phyloP scores from a whole-genome alignment of 1,140 invertebrate genomes.

The Olivierus martensii region DNA sequence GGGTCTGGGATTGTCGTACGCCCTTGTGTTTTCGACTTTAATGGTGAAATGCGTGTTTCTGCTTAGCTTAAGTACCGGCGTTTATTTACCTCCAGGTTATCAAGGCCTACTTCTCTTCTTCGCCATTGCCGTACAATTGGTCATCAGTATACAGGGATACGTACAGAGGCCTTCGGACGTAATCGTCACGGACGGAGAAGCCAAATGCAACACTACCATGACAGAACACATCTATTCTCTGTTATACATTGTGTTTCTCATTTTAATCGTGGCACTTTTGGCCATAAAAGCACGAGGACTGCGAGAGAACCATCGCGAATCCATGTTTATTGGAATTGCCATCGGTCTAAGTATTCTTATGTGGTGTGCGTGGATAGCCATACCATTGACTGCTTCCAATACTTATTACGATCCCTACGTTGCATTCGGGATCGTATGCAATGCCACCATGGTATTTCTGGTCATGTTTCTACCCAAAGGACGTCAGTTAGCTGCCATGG shows the following conservation, averaged over 20 bases:
- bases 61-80: constrained; percentile 74
- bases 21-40: constrained; percentile 77
- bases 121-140: constrained; percentile 53
- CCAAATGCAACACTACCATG: constrained; percentile 23
- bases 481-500: constrained; percentile 75
- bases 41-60: constrained; percentile 89
- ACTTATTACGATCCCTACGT: constrained; percentile 66
- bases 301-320: constrained; percentile 83
- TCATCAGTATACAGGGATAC: constrained; percentile 42
- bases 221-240: constrained; percentile 55
- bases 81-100: constrained; percentile 84
- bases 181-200: constrained; percentile 4
- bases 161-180: constrained; percentile 9
- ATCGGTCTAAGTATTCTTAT: constrained; percentile 67
- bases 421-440: constrained; percentile 68
- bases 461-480: constrained; percentile 76
- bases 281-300: constrained; percentile 59
- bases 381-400: constrained; percentile 44
- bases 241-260: constrained; percentile 64
- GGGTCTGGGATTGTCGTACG: constrained; percentile 69
- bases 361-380: constrained; percentile 61
- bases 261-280: constrained; percentile 65
- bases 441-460: constrained; percentile 66
- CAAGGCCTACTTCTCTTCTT: constrained; percentile 76
- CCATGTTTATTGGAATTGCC: constrained; percentile 72